These are phyloP conservation scores for Zaprionus taronus DNA, from an alignment of 1,140 invertebrate species.

Conservation along the genomic window DNA sequence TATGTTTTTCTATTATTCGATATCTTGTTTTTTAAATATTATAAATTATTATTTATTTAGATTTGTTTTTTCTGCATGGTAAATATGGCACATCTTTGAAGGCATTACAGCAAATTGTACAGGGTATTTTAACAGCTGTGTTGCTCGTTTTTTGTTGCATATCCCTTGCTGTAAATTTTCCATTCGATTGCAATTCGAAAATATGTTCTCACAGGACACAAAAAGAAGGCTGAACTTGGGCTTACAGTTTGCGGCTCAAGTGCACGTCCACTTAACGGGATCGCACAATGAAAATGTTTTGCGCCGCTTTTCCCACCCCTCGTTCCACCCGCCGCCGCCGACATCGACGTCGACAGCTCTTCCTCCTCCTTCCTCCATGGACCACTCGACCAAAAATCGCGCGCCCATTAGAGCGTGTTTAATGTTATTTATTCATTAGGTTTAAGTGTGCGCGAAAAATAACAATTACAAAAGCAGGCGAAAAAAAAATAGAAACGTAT, in stretches of 20 bases:
- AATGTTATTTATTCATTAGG: conserved; percentile 83
- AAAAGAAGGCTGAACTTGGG: conserved; percentile 28
- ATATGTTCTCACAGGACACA: conserved; percentile 62
- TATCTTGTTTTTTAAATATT: too few relatives aligned
- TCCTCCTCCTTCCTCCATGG: background rate
- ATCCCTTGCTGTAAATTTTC: conserved; percentile 10
- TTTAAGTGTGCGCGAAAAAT: conserved; percentile 82
- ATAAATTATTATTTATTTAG: background rate
- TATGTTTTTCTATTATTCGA: too few relatives aligned
- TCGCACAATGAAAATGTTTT: conserved; percentile 74
- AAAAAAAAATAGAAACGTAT: conserved; percentile 51
- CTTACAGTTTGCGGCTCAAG: conserved; percentile 49
- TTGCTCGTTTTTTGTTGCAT: background rate
- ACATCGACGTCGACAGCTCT: too few relatives aligned
- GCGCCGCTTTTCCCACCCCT: conserved; percentile 65
- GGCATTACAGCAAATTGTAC: background rate
- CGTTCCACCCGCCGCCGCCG: conserved; percentile 12
- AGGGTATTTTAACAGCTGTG: conserved; percentile 12
- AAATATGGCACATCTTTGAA: too few relatives aligned
- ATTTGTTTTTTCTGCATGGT: too few relatives aligned
- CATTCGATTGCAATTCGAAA: conserved; percentile 55
- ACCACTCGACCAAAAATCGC: conserved; percentile 63
- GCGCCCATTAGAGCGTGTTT: conserved; percentile 79
- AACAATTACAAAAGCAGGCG: conserved; percentile 75
- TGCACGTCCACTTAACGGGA: conserved; percentile 62